Evolutionary conservation across 1,140 invertebrate species (phyloP).

Genomic region (Drosophila azteca): DNA sequence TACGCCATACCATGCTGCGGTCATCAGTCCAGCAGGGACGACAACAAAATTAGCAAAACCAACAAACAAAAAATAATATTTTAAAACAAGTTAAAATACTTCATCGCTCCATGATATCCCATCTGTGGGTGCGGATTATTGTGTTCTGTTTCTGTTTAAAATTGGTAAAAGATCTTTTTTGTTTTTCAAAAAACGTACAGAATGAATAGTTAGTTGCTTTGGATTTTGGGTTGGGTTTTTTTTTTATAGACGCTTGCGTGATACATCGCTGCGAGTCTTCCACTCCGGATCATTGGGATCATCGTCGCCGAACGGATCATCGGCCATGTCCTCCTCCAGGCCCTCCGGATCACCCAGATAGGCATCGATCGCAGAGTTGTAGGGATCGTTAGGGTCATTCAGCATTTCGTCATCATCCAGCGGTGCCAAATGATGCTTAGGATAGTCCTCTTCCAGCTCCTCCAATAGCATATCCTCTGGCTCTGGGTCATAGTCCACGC

Average conservation of each 20-base stretch:
- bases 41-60: constrained; percentile 1
- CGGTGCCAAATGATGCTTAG: constrained; percentile 72
- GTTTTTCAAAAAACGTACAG: constrained; percentile 7
- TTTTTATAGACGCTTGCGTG: constrained; percentile 54
- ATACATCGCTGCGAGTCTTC: constrained; percentile 72
- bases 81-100: constrained; percentile 71
- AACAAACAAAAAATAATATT: constrained; percentile 37
- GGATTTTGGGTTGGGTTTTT: constrained; percentile 40
- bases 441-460: constrained; percentile 69
- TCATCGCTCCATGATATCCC: constrained; percentile 16
- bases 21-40: constrained; percentile 2
- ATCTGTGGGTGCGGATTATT: constrained; percentile 15
- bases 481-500: constrained; percentile 47
- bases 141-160: constrained; percentile 31
- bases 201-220: constrained; percentile 61
- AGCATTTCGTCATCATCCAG: constrained; percentile 56
- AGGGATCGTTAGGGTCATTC: constrained; percentile 26
- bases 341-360: constrained; percentile 58
- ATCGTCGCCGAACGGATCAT: constrained; percentile 86
- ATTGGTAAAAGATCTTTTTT: constrained; percentile 35
- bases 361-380: constrained; percentile 58
- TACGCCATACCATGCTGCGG: constrained; percentile 34
- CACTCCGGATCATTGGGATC: constrained; percentile 93
- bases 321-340: constrained; percentile 85
- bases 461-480: constrained; percentile 54